Conservation (phyloP, 2,113 vertebrate genomes). For the Pholis gunnellus region DNA sequence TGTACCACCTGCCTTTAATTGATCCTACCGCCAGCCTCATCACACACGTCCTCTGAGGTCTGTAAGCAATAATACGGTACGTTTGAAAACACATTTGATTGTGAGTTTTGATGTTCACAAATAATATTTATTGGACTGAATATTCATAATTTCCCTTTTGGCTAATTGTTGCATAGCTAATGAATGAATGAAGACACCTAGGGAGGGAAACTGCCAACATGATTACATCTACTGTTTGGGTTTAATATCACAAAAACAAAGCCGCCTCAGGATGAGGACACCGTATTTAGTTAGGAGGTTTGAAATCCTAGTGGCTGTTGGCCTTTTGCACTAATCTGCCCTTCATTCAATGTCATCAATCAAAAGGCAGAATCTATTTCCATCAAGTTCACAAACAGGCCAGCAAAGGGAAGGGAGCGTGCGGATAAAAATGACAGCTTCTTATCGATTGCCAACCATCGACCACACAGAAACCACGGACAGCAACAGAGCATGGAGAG, state of each 20-base stretch:
- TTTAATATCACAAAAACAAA: neutral
- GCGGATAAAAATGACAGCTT: constrained; percentile 18
- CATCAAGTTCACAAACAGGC: constrained; percentile 17
- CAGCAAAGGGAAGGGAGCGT: neutral
- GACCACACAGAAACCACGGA: neutral
- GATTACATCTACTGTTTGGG: neutral
- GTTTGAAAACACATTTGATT: constrained; percentile 31
- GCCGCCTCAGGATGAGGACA: neutral
- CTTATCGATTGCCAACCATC: constrained; percentile 5
- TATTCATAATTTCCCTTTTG: neutral
- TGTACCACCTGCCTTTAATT: constrained; percentile 1
- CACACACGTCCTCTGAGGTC: constrained; percentile 30
- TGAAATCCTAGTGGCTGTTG: constrained; percentile 2
- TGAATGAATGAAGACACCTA: neutral
- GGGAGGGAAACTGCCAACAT: neutral
- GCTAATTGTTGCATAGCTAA: neutral
- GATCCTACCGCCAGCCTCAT: neutral
- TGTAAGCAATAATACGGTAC: constrained; percentile 32
- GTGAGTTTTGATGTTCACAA: constrained; percentile 7
- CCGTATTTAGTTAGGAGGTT: neutral
- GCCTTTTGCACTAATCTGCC: constrained; percentile 22
- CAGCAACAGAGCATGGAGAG: neutral
- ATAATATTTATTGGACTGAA: constrained; percentile 18
- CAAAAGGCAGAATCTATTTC: constrained; percentile 29
- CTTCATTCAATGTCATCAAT: constrained; percentile 26